These are phyloP conservation scores for Tethya wilhelma DNA, from an alignment of 37 sponge, comb jelly and placozoan genomes.

Conservation along the genomic window DNA sequence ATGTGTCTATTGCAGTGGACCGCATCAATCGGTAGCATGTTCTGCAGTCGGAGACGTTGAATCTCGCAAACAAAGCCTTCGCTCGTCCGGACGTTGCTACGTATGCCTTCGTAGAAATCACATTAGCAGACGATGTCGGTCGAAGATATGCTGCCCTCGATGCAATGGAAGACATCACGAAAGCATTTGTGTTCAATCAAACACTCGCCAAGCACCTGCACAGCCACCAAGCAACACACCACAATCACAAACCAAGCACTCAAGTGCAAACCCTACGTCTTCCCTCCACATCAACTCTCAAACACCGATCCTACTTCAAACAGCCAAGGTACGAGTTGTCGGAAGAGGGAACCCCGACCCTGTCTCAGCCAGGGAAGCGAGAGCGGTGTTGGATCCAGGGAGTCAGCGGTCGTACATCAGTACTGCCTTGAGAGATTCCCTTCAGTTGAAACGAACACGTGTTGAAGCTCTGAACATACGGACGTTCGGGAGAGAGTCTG, in stretches of 20 bases:
- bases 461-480: conserved; percentile 17
- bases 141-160: not conserved
- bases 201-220: not conserved
- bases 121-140: not conserved
- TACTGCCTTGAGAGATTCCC: conserved; percentile 1
- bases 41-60: not conserved
- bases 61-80: not conserved
- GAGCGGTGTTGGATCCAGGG: conserved; percentile 29
- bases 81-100: not conserved
- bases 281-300: not conserved
- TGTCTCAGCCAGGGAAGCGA: not conserved
- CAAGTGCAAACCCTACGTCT: not conserved
- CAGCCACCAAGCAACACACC: not conserved
- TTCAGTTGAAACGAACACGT: not conserved
- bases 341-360: not conserved
- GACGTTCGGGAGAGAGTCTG: conserved; percentile 11
- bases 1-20: conserved; percentile 1
- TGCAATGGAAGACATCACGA: not conserved
- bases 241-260: not conserved
- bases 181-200: no score
- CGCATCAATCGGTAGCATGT: not conserved
- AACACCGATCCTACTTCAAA: not conserved
- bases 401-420: conserved; percentile 40
- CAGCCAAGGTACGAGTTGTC: not conserved
- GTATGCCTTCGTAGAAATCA: no score